A percentile compares a stretch with the other conserved stretches of the same genome.
phyloP scores from a whole-genome alignment of 2,797 vertebrate genomes.

The Takifugu ocellatus region DNA sequence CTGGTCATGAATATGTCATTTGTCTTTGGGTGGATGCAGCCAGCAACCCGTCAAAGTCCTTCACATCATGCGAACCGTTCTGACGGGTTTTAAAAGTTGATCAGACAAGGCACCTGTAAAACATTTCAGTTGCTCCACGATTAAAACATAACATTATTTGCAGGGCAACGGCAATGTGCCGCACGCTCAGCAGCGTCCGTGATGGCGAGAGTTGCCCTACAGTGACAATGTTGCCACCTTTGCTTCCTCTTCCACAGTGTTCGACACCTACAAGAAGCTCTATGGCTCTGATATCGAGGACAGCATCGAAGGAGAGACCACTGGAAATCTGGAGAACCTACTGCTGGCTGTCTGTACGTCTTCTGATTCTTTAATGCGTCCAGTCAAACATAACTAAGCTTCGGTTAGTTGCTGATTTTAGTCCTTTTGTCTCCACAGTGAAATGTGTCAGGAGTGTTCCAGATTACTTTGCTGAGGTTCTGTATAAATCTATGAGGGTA shows the following conservation, averaged over 20 bases:
- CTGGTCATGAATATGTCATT: not conserved
- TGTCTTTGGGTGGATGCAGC: not conserved
- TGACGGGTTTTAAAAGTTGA: too few species aligned
- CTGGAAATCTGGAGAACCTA: constrained; percentile 85
- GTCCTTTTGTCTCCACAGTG: constrained; percentile 69
- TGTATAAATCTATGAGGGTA: constrained; percentile 90
- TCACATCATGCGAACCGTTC: too few species aligned
- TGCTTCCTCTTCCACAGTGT: constrained; percentile 73
- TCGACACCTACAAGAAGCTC: constrained; percentile 90
- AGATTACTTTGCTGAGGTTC: constrained; percentile 84
- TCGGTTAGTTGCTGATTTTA: not conserved
- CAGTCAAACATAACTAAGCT: too few species aligned
- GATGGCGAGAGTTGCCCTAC: too few species aligned
- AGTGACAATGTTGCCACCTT: too few species aligned
- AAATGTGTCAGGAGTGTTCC: constrained; percentile 86
- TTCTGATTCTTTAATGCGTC: not conserved
- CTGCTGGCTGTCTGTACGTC: constrained; percentile 76
- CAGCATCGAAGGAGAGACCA: constrained; percentile 88
- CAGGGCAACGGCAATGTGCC: too few species aligned
- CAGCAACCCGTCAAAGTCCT: not conserved
- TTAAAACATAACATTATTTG: too few species aligned
- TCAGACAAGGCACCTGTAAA: too few species aligned
- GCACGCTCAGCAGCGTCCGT: too few species aligned
- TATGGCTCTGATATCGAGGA: constrained; percentile 89
- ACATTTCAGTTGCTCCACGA: too few species aligned